Evolutionary conservation across 2,888 invertebrate species (phyloP).

Genomic region (Drosophila tanythrix): DNA sequence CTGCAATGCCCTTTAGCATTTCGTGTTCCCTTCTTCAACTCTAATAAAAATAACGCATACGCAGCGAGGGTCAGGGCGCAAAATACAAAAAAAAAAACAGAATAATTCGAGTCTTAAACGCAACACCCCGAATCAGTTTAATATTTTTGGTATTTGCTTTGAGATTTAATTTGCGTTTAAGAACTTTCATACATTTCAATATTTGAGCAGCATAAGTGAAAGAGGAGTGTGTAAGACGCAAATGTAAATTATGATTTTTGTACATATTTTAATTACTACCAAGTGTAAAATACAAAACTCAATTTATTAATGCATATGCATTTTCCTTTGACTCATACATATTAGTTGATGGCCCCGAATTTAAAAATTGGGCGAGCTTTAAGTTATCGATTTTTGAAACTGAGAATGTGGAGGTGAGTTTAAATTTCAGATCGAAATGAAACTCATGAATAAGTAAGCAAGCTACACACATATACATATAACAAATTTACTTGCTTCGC

Average conservation of each 20-base stretch:
- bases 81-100: conserved; percentile 1
- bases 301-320: background rate
- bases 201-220: background rate
- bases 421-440: conserved; percentile 37
- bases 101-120: conserved; percentile 18
- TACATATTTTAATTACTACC: background rate
- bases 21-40: conserved; percentile 18
- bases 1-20: conserved; percentile 32
- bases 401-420: conserved; percentile 16
- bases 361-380: conserved; percentile 19
- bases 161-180: conserved; percentile 26
- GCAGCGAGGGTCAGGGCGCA: conserved; percentile 35
- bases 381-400: conserved; percentile 60
- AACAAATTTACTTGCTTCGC: conserved; percentile 49
- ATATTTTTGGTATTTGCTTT: conserved; percentile 8
- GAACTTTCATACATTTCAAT: conserved; percentile 7
- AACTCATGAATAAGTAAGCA: conserved; percentile 70
- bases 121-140: conserved; percentile 6
- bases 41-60: conserved; percentile 58
- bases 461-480: conserved; percentile 26
- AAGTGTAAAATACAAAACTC: background rate
- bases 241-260: background rate
- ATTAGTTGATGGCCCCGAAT: background rate
- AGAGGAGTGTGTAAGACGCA: background rate
- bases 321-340: background rate